Conservation (phyloP, 2,888 invertebrate genomes). For the Melieria omissa region DNA sequence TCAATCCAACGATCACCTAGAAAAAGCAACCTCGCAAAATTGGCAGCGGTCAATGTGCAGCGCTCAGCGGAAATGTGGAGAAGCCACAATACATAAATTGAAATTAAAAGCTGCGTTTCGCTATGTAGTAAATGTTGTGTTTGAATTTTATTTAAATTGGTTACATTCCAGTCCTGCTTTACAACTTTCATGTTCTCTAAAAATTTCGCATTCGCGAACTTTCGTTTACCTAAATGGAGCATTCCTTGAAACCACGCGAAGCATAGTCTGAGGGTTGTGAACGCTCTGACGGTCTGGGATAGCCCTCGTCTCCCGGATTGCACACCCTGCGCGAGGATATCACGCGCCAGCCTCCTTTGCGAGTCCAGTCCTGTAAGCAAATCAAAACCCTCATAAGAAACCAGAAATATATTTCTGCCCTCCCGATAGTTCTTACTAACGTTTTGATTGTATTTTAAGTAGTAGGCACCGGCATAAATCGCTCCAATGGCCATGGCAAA, state of each 20-base stretch:
- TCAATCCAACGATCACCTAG: constrained; percentile 36
- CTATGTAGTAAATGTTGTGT: constrained; percentile 42
- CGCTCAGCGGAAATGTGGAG: constrained; percentile 12
- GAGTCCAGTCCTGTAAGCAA: constrained; percentile 77
- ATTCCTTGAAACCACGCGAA: constrained; percentile 76
- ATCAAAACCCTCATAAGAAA: constrained; percentile 12
- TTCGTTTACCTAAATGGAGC: too few species aligned
- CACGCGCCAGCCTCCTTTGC: constrained; percentile 79
- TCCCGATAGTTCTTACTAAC: constrained; percentile 70
- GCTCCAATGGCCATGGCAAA: constrained; percentile 68
- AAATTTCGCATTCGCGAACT: constrained; percentile 61
- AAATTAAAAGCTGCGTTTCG: constrained; percentile 7
- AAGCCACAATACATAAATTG: background rate
- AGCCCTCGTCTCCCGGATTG: constrained; percentile 77
- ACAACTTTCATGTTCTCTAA: constrained; percentile 32
- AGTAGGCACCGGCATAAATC: constrained; percentile 74
- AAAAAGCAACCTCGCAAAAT: constrained; percentile 39
- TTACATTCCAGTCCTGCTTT: constrained; percentile 24
- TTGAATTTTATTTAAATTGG: constrained; percentile 42
- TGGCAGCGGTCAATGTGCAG: background rate
- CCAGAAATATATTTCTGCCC: background rate
- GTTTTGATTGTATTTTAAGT: constrained; percentile 84
- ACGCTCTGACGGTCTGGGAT: constrained; percentile 73
- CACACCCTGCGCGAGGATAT: constrained; percentile 70
- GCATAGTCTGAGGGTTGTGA: constrained; percentile 75